Conservation (phyloP, 2,888 invertebrate genomes). For the Omphaloscelis lunosa region DNA sequence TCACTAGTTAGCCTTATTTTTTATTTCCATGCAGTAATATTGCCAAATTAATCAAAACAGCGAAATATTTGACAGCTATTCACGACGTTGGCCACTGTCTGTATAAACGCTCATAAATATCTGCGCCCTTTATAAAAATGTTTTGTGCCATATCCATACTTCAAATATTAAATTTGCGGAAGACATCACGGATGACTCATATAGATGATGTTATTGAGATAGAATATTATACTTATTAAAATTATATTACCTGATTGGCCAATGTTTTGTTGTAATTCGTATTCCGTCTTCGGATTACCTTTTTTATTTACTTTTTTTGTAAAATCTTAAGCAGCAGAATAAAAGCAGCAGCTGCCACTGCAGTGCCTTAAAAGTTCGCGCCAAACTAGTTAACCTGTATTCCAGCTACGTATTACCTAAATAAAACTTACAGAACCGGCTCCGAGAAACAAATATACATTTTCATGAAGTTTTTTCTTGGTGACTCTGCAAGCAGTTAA, state of each 20-base stretch:
- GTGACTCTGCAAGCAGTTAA: slow-evolving; percentile 93
- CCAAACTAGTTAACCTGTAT: not conserved
- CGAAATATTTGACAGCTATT: no score
- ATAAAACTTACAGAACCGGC: slow-evolving; percentile 92
- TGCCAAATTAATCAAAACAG: no score
- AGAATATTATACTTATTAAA: no score
- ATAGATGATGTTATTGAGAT: not conserved
- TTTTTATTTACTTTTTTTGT: not conserved
- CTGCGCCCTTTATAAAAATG: not conserved
- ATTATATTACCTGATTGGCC: no score
- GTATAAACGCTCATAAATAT: no score
- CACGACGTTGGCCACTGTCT: no score
- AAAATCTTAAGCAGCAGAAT: not conserved
- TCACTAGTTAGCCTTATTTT: no score
- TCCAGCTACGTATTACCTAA: not conserved
- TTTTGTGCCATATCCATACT: not conserved
- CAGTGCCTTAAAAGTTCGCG: no score
- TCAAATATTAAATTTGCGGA: not conserved
- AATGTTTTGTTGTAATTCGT: not conserved
- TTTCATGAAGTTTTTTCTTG: slow-evolving; percentile 94
- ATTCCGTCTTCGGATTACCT: not conserved
- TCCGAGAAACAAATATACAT: slow-evolving; percentile 96
- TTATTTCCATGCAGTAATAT: no score
- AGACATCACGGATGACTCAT: not conserved
- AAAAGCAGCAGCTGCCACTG: not conserved